Base-by-base conservation (phyloP, 35 echinoderm and acorn worm species). In the Ophiothrix spiculata region DNA sequence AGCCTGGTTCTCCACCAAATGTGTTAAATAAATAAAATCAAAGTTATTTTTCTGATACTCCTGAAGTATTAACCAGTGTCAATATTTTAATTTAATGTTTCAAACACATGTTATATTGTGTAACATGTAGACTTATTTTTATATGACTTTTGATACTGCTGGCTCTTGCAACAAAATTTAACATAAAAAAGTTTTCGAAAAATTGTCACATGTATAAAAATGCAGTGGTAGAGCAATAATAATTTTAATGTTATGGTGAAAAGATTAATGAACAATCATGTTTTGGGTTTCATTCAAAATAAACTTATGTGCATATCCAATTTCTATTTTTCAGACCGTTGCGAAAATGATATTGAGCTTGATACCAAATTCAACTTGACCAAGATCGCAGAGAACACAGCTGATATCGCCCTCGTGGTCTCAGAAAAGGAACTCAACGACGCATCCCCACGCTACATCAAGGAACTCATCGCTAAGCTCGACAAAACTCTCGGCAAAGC, bases 341-440 rank as follows among this genome's bases (percentile, higher is more conserved):
- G 40, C 60, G 17, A 38, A 0, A 11, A 38, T 16, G 37, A 29
- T 38, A 84, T 39, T 32, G 41, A 1, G 19, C 39, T 87, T 34
- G 17, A 25, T n/a, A 80, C 29, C 25, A 54, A 63, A 34, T 56
- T 39, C 49, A 88, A 39, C 78, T 36, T 79, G 39, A 64, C 54
- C 35, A 77, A 34, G 81, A 75, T 19, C 36, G 32, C 80, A 54
- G 42, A 35, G 81, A 75, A 39, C 56, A 36, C 81, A 17, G 88
- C 89, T 56, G 95, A 98, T 56, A 86, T 98, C 39, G 86, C 94
- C 69, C 86, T 98, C 32, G 83, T 93, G 15, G 77, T 98, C 79
- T 98, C 95, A n/a, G 91, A 91, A 40, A 94, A 69, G 56, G 60
- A 15, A 69, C 21, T 54, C 45, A 36, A 76, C 37, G 23, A 91